Conservation (phyloP, 2,113 vertebrate species). For the Toxostoma redivivum region DNA sequence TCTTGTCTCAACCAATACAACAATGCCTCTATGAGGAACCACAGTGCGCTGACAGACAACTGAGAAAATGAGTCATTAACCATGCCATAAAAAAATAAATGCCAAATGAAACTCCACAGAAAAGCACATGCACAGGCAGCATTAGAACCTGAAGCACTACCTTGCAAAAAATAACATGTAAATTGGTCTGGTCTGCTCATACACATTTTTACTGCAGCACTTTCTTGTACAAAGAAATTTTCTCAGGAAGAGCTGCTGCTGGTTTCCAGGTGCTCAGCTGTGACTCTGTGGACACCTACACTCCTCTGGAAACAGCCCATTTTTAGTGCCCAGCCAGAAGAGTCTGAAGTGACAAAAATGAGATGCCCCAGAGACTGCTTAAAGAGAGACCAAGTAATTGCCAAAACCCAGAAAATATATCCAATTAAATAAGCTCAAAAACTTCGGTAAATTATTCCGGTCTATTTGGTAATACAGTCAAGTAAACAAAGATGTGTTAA, state of each 20-base stretch:
- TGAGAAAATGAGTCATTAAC: not conserved
- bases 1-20: not conserved
- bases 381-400: not conserved
- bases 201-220: not conserved
- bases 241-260: not conserved
- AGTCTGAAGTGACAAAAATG: not conserved
- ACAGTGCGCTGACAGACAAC: not conserved
- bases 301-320: not conserved
- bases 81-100: not conserved
- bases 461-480: not conserved
- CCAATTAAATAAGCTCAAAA: not conserved
- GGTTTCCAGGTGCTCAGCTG: not conserved
- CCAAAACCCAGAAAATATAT: not conserved
- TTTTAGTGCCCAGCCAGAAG: not conserved
- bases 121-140: not conserved
- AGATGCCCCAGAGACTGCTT: not conserved
- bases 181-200: not conserved
- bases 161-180: fast-evolving
- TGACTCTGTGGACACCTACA: not conserved
- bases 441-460: not conserved
- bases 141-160: not conserved
- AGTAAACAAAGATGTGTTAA: not conserved
- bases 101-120: not conserved
- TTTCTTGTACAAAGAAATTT: not conserved
- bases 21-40: not conserved